These are phyloP conservation scores for Drosophila mercatorum DNA, from an alignment of 2,888 invertebrate species.

Conservation along the genomic window DNA sequence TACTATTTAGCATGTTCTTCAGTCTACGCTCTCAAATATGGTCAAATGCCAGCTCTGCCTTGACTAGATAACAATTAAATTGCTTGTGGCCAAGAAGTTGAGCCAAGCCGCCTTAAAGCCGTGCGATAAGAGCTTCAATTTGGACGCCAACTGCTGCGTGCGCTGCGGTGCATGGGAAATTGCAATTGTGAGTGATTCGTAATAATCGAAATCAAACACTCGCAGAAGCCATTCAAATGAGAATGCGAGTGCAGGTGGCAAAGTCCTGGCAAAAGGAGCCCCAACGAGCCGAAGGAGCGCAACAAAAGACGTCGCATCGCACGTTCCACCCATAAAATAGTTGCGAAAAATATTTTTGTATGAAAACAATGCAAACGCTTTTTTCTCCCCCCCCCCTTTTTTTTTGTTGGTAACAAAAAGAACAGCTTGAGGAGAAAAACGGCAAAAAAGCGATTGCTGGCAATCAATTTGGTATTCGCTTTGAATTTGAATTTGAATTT, in stretches of 20 bases:
- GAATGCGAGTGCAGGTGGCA: conserved; percentile 33
- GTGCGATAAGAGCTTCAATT: conserved; percentile 9
- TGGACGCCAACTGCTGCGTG: neutral
- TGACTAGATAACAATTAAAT: conserved; percentile 27
- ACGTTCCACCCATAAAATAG: conserved; percentile 53
- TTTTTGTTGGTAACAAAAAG: conserved; percentile 57
- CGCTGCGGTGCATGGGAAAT: conserved; percentile 7
- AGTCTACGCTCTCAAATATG: neutral
- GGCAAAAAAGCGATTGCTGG: conserved; percentile 12
- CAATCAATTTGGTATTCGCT: conserved; percentile 56
- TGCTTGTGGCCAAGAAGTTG: conserved; percentile 9
- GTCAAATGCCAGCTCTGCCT: neutral
- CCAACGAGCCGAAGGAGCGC: conserved; percentile 4
- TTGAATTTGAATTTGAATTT: conserved; percentile 76
- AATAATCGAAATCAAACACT: conserved; percentile 76
- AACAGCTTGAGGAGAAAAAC: conserved; percentile 37
- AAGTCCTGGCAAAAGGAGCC: conserved; percentile 10
- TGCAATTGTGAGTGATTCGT: conserved; percentile 48
- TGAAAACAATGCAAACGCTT: conserved; percentile 67
- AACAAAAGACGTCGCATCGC: conserved; percentile 46
- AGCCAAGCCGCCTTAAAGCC: conserved; percentile 32
- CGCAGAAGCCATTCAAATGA: conserved; percentile 45
- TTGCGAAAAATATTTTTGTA: conserved; percentile 68
- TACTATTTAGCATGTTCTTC: neutral
- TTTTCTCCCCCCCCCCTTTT: conserved; percentile 31